Evolutionary conservation across 2,797 vertebrate genomes (phyloP).

Genomic region (Cercopithecus hamlyni): DNA sequence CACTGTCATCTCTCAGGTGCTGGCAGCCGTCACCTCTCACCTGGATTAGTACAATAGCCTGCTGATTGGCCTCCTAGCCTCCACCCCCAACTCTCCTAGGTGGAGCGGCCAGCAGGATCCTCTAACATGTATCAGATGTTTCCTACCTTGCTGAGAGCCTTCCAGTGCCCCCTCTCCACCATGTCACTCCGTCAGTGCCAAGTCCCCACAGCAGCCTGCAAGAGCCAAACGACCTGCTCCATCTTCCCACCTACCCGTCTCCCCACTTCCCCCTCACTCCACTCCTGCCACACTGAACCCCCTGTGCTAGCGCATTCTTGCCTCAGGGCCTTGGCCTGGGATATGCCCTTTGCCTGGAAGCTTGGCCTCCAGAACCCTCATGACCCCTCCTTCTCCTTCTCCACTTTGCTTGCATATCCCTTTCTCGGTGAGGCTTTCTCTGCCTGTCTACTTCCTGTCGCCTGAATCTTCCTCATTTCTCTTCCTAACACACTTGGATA

Average conservation of each 20-base stretch:
- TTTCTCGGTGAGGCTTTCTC: neutral
- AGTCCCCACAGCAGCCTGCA: neutral
- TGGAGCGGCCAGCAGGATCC: neutral
- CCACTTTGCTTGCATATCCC: neutral
- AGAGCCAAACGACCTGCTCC: neutral
- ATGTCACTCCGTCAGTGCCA: neutral
- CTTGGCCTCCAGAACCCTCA: neutral
- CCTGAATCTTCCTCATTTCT: neutral
- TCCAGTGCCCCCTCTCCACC: neutral
- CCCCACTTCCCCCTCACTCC: neutral
- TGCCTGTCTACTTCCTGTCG: neutral
- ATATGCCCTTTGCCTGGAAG: neutral
- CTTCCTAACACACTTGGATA: neutral
- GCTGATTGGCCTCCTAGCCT: neutral
- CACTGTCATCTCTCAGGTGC: neutral
- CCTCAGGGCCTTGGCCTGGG: neutral
- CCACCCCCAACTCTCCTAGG: neutral
- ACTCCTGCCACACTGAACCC: rapidly evolving
- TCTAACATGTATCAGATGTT: neutral
- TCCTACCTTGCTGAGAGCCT: neutral
- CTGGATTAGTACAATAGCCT: neutral
- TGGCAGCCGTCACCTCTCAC: neutral
- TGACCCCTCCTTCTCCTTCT: neutral
- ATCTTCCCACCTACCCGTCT: neutral
- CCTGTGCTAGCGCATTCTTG: neutral